phyloP scores from a whole-genome alignment of 2,797 vertebrate species.

The Mormyrops attenuatus region DNA sequence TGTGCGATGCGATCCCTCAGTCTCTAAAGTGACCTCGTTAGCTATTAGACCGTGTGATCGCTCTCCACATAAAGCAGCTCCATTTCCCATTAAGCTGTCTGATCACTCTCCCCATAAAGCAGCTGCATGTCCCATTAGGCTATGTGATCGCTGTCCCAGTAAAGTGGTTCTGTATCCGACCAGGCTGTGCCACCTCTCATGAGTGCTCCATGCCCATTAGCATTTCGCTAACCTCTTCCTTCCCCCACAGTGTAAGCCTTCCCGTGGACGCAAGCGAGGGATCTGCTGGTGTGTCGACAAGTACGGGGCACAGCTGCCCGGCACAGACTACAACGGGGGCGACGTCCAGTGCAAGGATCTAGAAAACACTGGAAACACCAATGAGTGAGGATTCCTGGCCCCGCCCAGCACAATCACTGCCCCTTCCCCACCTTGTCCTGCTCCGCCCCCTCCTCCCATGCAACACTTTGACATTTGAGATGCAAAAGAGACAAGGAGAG shows the following conservation, averaged over 20 bases:
- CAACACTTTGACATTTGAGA: constrained; percentile 65
- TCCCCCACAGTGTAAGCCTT: constrained; percentile 83
- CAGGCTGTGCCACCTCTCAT: background rate
- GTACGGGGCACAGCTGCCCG: constrained; percentile 87
- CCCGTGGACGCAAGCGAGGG: constrained; percentile 87
- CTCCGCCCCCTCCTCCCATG: constrained; percentile 46
- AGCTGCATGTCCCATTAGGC: background rate
- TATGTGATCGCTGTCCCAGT: background rate
- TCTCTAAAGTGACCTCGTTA: no score
- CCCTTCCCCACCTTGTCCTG: constrained; percentile 31
- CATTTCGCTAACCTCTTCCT: background rate
- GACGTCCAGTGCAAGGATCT: constrained; percentile 94
- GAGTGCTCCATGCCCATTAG: background rate
- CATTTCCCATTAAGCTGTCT: background rate
- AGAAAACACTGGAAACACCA: constrained; percentile 82
- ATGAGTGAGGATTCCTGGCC: constrained; percentile 75
- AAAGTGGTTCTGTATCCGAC: background rate
- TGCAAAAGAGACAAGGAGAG: constrained; percentile 51
- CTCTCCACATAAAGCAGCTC: background rate
- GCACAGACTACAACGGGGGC: constrained; percentile 82
- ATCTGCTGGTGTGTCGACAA: constrained; percentile 99
- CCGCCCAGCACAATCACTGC: constrained; percentile 34
- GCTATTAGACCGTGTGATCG: background rate
- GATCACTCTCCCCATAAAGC: background rate
- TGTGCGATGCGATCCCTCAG: background rate